These are phyloP conservation scores for Eciton burchellii DNA, from an alignment of 1,140 invertebrate species.

Conservation along the genomic window DNA sequence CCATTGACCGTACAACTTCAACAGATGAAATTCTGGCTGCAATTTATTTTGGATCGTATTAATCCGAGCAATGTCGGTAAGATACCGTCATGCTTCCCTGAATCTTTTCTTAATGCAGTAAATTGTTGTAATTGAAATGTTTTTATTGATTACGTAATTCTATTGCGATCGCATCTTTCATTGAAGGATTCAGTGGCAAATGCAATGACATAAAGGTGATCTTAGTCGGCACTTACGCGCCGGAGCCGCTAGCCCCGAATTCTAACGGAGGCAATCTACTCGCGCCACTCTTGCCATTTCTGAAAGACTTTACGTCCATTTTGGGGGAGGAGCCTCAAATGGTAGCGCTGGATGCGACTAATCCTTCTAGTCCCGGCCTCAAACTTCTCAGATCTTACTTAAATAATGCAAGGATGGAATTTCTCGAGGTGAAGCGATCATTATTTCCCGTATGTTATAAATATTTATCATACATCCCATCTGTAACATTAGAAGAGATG, in stretches of 20 bases:
- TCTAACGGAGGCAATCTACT: slow-evolving; percentile 80
- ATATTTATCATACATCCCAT: slow-evolving; percentile 33
- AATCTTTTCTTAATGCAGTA: slow-evolving; percentile 26
- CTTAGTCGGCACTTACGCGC: slow-evolving; percentile 83
- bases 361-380: slow-evolving; percentile 84
- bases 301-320: slow-evolving; percentile 82
- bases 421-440: slow-evolving; percentile 82
- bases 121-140: no score
- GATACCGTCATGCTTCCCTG: background rate
- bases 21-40: slow-evolving; percentile 93
- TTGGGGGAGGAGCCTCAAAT: slow-evolving; percentile 82
- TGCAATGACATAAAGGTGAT: slow-evolving; percentile 83
- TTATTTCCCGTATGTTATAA: slow-evolving; percentile 49
- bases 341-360: slow-evolving; percentile 83
- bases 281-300: slow-evolving; percentile 80
- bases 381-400: slow-evolving; percentile 83
- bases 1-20: slow-evolving; percentile 90
- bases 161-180: slow-evolving; percentile 47
- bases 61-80: slow-evolving; percentile 90
- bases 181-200: slow-evolving; percentile 83
- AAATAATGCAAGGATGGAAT: slow-evolving; percentile 81
- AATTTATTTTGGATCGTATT: slow-evolving; percentile 91
- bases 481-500: slow-evolving; percentile 52
- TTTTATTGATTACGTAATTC: background rate
- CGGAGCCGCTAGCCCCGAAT: slow-evolving; percentile 81